Evolutionary conservation across 1,140 invertebrate species (phyloP).

Genomic region (Chrysomallon squamiferum): DNA sequence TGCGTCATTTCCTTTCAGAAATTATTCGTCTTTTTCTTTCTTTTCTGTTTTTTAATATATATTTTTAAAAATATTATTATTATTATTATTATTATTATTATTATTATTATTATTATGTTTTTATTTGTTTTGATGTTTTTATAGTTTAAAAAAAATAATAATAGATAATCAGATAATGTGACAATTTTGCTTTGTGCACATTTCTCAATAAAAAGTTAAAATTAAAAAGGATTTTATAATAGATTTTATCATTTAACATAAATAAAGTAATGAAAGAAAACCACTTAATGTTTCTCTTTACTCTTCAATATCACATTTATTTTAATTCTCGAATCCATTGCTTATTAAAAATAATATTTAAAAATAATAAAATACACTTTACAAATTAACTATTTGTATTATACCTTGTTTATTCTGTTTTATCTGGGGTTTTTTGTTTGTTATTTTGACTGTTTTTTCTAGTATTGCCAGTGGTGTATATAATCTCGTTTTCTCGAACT

Average conservation of each 20-base stretch:
- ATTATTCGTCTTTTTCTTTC: too few species aligned
- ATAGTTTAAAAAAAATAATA: background rate
- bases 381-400: too few species aligned
- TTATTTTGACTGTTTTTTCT: background rate
- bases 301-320: too few species aligned
- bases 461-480: background rate
- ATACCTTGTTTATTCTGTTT: too few species aligned
- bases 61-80: background rate
- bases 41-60: too few species aligned
- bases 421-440: background rate
- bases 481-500: conserved; percentile 4
- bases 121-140: background rate
- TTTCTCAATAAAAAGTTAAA: background rate
- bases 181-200: background rate
- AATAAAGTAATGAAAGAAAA: too few species aligned
- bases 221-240: background rate
- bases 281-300: too few species aligned
- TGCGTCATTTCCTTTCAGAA: too few species aligned
- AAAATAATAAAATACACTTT: too few species aligned
- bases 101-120: background rate
- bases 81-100: background rate
- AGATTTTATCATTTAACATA: background rate
- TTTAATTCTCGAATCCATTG: too few species aligned
- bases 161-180: background rate
- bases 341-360: too few species aligned